Percentiles rank a stretch among this genome's conserved stretches.
phyloP scores from a whole-genome alignment of 1,140 invertebrate genomes.

The Leptestheria dahalacensis region DNA sequence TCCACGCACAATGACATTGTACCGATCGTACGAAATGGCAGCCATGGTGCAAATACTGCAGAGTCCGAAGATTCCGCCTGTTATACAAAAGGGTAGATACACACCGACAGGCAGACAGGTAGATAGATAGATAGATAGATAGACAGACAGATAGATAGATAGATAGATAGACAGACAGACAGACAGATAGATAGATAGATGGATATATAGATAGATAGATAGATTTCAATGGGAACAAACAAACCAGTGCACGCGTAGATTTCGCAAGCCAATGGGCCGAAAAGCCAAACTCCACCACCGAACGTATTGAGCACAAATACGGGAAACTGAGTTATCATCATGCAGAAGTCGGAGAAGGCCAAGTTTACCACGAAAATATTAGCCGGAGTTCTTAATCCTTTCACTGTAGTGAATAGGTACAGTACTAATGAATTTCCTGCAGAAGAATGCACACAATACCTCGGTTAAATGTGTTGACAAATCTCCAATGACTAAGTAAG shows the following conservation, averaged over 20 bases:
- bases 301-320: constrained; percentile 41
- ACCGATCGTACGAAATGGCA: constrained; percentile 13
- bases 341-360: constrained; percentile 68
- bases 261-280: constrained; percentile 27
- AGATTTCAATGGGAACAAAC: background rate
- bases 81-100: background rate
- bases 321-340: constrained; percentile 47
- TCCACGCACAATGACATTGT: constrained; percentile 13
- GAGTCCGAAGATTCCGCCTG: constrained; percentile 8
- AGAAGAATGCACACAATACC: background rate
- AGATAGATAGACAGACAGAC: background rate
- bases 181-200: background rate
- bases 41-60: constrained; percentile 14
- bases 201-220: background rate
- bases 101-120: background rate
- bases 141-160: background rate
- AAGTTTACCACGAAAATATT: constrained; percentile 80
- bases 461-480: background rate
- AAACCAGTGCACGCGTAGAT: constrained; percentile 23
- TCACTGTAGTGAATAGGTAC: constrained; percentile 43
- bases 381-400: constrained; percentile 65
- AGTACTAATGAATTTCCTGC: constrained; percentile 14
- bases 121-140: background rate
- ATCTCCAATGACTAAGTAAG: background rate
- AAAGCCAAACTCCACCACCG: constrained; percentile 33